Conservation (phyloP, 1,140 invertebrate species). For the Eupristina koningsbergeri region DNA sequence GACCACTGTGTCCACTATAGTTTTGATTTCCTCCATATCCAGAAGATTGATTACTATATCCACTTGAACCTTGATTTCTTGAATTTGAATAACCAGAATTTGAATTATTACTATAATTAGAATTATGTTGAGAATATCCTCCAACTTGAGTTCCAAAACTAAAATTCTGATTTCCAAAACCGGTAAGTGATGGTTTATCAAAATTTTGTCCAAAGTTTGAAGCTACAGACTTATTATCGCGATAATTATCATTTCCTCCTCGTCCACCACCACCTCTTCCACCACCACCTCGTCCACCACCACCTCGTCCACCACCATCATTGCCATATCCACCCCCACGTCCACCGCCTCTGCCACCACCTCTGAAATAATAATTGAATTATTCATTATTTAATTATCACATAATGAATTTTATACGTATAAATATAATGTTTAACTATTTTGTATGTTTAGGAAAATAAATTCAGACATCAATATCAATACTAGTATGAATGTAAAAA, state of each 20-base stretch:
- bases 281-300: slow-evolving; percentile 58
- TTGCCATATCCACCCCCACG: slow-evolving; percentile 58
- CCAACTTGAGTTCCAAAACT: slow-evolving; percentile 48
- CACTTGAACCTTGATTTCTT: slow-evolving; percentile 43
- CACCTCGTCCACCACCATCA: slow-evolving; percentile 58
- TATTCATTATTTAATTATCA: too few relatives aligned
- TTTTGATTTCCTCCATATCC: slow-evolving; percentile 40
- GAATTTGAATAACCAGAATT: slow-evolving; percentile 47
- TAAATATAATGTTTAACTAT: too few relatives aligned
- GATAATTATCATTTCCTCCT: slow-evolving; percentile 57
- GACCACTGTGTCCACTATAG: slow-evolving; percentile 3
- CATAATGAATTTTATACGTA: too few relatives aligned
- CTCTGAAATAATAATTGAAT: neutral
- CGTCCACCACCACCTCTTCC: slow-evolving; percentile 57
- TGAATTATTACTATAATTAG: slow-evolving; percentile 40
- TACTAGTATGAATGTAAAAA: too few relatives aligned
- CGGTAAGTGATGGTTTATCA: slow-evolving; percentile 44
- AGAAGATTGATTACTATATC: slow-evolving; percentile 43
- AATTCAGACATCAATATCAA: too few relatives aligned
- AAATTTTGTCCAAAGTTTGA: slow-evolving; percentile 61
- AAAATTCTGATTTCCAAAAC: slow-evolving; percentile 9
- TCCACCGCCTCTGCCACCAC: slow-evolving; percentile 56
- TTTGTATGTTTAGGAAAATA: too few relatives aligned
- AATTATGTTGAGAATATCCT: slow-evolving; percentile 42
- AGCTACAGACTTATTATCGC: slow-evolving; percentile 59